Percentiles rank a stretch among this genome's conserved stretches.
Conservation (phyloP, 2,888 invertebrate genomes). For the Rhabditoides inermis region DNA sequence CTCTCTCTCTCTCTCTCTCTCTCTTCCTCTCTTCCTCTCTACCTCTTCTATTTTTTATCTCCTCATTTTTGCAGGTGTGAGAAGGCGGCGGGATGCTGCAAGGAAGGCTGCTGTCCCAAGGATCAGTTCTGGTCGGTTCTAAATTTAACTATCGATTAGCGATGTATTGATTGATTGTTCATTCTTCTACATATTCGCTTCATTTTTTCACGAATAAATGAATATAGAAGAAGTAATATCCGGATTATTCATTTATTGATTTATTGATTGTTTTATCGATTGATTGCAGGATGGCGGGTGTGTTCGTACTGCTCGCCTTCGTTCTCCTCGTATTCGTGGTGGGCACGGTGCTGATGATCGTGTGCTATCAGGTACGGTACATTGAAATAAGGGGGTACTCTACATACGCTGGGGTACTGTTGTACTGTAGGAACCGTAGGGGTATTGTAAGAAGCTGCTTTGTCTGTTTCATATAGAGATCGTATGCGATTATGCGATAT, state of each 20-base stretch:
- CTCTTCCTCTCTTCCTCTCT: neutral
- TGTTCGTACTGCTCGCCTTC: slow-evolving; percentile 46
- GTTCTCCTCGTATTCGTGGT: slow-evolving; percentile 46
- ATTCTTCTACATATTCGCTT: neutral
- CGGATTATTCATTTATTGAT: neutral
- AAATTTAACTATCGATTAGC: slow-evolving; percentile 3
- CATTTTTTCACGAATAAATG: slow-evolving; percentile 2
- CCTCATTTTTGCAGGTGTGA: slow-evolving; percentile 33
- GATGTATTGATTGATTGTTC: neutral
- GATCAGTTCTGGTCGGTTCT: slow-evolving; percentile 46
- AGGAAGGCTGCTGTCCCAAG: slow-evolving; percentile 50
- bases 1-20: slow-evolving; percentile 6
- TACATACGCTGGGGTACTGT: too few relatives aligned
- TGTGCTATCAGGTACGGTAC: slow-evolving; percentile 48
- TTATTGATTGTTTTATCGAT: too few relatives aligned
- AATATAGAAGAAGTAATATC: neutral
- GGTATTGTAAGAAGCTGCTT: too few relatives aligned
- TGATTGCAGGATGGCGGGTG: slow-evolving; percentile 44
- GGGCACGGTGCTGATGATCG: slow-evolving; percentile 42
- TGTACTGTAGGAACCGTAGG: neutral
- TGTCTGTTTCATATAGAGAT: too few relatives aligned
- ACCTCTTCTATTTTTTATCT: neutral
- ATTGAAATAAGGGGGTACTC: too few relatives aligned
- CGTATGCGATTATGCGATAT: too few relatives aligned
- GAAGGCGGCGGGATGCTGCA: slow-evolving; percentile 45